Conservation (phyloP, 1,140 invertebrate species). For the Drosophila yakuba region DNA sequence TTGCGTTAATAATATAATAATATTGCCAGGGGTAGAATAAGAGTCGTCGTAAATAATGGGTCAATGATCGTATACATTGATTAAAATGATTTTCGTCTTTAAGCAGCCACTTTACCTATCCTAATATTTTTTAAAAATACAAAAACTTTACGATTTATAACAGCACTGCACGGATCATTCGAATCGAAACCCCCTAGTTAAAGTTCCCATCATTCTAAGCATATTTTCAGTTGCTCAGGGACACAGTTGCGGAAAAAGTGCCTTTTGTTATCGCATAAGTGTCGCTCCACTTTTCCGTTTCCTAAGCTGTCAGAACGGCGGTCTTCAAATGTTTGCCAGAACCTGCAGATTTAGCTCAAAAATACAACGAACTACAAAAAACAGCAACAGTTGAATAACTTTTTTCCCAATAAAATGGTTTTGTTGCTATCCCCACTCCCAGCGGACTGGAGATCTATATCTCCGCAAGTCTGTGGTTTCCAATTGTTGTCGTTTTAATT, state of each 20-base stretch:
- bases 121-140: too few relatives aligned
- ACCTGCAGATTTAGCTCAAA: conserved; percentile 24
- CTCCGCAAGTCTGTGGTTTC: background rate
- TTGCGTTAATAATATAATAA: too few relatives aligned
- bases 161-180: too few relatives aligned
- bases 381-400: background rate
- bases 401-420: conserved; percentile 15
- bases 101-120: too few relatives aligned
- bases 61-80: too few relatives aligned
- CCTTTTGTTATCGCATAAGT: conserved; percentile 30
- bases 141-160: too few relatives aligned
- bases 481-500: conserved; percentile 65
- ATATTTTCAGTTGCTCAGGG: background rate
- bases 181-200: too few relatives aligned
- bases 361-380: background rate
- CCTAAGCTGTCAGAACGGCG: conserved; percentile 12
- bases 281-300: conserved; percentile 40
- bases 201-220: too few relatives aligned
- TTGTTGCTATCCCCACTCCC: conserved; percentile 54
- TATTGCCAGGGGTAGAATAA: too few relatives aligned
- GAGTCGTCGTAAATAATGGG: too few relatives aligned
- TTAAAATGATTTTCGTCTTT: too few relatives aligned
- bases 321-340: conserved; percentile 6
- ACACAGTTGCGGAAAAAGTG: conserved; percentile 21
- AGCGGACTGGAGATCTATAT: background rate